Evolutionary conservation across 1,140 invertebrate genomes (phyloP), one percentile per base, ranked within the genome.

Genomic region (Whitmania pigra): DNA sequence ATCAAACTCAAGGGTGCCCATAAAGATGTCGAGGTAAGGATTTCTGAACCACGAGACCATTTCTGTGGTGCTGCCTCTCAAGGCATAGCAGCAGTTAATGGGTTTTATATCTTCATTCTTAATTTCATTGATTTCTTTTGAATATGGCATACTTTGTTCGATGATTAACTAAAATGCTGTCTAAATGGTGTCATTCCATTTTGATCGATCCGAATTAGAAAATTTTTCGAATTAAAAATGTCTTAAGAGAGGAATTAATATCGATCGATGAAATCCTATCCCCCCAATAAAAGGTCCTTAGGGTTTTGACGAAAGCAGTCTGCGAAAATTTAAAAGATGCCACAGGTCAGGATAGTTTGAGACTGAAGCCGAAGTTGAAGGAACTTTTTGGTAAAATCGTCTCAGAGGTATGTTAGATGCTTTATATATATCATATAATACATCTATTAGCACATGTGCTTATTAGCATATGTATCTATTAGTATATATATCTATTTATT

Each of bases 301-400:
- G 82, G 17, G 86, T 93, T 69, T 79, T 96, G 29, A 87, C 89
- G 0, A 86, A 86, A 74, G 88, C 88, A 20, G 85, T 94, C 31
- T 76, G 86, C 9, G 83, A 89, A 54, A 85, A 90, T 74, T 78
- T 86, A 29, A 78, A 81, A 13, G 88, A 89, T 77, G 79, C 83
- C 6, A 80, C 87, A 68, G 85, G 85, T 4, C 82, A 84, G 70
- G 78, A 84, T 71, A 77, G 84, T 6, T 81, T 81, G 57, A 85
- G 83, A 22, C 78, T 83, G 13, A 78, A 77, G 71, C 86, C 88
- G 75, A 86, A 88, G 76, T 81, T 87, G 0, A 80, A 89, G 25
- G 86, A 91, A 78, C 84, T 96, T 31, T 88, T 96, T 78, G 92
- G 90, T 1, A 85, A 90, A 73, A 86, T 95, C 31, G 90, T 90